These are phyloP conservation scores for Drosophila fungiperda DNA, from an alignment of 2,888 invertebrate species.

Conservation along the genomic window DNA sequence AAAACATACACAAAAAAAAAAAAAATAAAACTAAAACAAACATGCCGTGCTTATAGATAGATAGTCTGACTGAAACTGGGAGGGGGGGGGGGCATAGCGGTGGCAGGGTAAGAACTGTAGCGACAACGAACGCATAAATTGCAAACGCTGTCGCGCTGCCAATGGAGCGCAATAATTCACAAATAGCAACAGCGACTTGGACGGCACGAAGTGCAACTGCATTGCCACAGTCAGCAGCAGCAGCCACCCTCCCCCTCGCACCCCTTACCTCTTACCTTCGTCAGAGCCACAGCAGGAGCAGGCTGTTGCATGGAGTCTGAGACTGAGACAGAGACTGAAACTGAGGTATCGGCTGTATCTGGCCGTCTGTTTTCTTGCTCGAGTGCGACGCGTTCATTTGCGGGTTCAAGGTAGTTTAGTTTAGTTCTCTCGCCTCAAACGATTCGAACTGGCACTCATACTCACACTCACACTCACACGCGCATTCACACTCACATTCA, in stretches of 20 bases:
- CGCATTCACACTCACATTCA: background rate
- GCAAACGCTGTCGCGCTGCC: constrained; percentile 73
- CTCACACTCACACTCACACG: background rate
- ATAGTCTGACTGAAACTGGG: constrained; percentile 32
- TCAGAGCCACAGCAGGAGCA: background rate
- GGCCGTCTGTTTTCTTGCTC: constrained; percentile 31
- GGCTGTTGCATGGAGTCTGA: background rate
- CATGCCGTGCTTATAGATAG: constrained; percentile 40
- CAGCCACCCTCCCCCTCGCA: background rate
- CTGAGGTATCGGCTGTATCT: constrained; percentile 41
- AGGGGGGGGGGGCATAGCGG: background rate
- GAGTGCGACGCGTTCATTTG: constrained; percentile 54
- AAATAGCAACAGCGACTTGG: constrained; percentile 65
- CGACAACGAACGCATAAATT: constrained; percentile 79
- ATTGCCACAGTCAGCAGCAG: constrained; percentile 27
- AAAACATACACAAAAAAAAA: background rate
- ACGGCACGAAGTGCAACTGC: constrained; percentile 59
- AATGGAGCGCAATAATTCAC: constrained; percentile 79
- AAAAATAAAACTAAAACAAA: constrained; percentile 21
- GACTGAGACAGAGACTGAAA: background rate
- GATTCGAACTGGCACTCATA: constrained; percentile 28
- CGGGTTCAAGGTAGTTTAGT: constrained; percentile 79
- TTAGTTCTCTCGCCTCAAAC: constrained; percentile 57
- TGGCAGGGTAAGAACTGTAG: constrained; percentile 32
- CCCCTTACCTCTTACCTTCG: background rate